These are phyloP conservation scores for Pomacea maculata DNA, from an alignment of 1,140 invertebrate genomes.

Conservation along the genomic window DNA sequence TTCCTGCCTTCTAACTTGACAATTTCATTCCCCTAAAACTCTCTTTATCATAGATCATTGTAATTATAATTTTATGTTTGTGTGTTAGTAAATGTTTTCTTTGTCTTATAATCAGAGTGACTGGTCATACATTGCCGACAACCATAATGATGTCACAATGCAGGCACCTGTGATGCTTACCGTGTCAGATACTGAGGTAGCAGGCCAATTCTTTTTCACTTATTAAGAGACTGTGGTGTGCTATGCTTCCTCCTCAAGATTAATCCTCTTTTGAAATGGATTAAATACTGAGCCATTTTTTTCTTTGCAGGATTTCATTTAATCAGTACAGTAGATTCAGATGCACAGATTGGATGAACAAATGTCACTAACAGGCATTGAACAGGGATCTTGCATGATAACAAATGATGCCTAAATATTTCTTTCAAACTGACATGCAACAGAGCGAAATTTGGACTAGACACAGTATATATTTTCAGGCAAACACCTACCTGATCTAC, in stretches of 20 bases:
- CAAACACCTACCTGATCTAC: slow-evolving; percentile 33
- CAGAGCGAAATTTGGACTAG: not conserved
- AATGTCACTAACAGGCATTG: too few species aligned
- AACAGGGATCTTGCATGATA: too few species aligned
- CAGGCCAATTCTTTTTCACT: not conserved
- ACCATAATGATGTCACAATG: slow-evolving; percentile 14
- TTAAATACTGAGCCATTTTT: too few species aligned
- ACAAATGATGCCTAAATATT: too few species aligned
- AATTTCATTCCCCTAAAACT: not conserved
- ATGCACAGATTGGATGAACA: too few species aligned
- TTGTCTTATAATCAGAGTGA: not conserved
- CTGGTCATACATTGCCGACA: slow-evolving; percentile 12
- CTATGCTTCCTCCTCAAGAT: not conserved
- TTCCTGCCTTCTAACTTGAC: not conserved
- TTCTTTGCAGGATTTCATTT: too few species aligned
- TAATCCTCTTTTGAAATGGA: not conserved
- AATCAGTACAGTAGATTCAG: too few species aligned
- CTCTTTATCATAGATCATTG: not conserved
- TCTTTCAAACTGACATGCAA: too few species aligned
- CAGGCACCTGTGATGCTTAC: slow-evolving; percentile 11
- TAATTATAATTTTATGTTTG: too few species aligned
- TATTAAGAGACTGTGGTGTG: not conserved
- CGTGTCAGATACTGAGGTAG: slow-evolving; percentile 13
- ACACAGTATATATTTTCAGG: slow-evolving; percentile 20
- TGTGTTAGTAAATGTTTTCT: not conserved